Conservation (phyloP, 35 echinoderm and acorn worm species). For the Patiria miniata region DNA sequence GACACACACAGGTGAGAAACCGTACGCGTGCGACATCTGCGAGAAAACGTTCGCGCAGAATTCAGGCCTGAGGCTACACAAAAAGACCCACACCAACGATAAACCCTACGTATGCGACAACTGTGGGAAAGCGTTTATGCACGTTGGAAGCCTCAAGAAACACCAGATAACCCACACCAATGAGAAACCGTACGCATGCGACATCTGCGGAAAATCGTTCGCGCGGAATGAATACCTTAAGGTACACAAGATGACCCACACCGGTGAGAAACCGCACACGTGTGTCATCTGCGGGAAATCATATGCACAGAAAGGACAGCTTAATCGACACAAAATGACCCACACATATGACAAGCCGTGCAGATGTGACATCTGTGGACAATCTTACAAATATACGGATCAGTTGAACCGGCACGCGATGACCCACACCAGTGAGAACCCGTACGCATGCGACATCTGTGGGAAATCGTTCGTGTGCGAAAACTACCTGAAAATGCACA, state of each 20-base stretch:
- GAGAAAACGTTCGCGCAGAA: background rate
- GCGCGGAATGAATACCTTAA: too few relatives aligned
- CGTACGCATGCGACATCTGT: too few relatives aligned
- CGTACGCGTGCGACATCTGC: conserved; percentile 28
- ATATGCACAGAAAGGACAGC: background rate
- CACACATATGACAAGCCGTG: conserved; percentile 31
- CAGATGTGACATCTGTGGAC: too few relatives aligned
- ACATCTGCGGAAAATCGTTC: too few relatives aligned
- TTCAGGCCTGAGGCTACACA: conserved; percentile 33
- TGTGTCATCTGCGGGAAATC: conserved; percentile 14
- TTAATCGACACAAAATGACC: background rate
- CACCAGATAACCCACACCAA: conserved; percentile 27
- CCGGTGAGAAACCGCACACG: too few relatives aligned
- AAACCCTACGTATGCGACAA: conserved; percentile 22
- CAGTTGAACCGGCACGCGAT: background rate
- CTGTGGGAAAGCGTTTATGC: conserved; percentile 41
- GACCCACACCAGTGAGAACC: too few relatives aligned
- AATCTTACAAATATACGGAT: conserved; percentile 35
- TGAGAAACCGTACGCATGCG: conserved; percentile 10
- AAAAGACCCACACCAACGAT: conserved; percentile 43
- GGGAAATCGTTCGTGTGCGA: too few relatives aligned
- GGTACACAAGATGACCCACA: too few relatives aligned
- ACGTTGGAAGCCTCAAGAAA: background rate
- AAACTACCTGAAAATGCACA: too few relatives aligned
- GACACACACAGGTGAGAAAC: too few relatives aligned